Evolutionary conservation across 2,888 invertebrate genomes (phyloP).

Genomic region (Cryptocephalus moraei): DNA sequence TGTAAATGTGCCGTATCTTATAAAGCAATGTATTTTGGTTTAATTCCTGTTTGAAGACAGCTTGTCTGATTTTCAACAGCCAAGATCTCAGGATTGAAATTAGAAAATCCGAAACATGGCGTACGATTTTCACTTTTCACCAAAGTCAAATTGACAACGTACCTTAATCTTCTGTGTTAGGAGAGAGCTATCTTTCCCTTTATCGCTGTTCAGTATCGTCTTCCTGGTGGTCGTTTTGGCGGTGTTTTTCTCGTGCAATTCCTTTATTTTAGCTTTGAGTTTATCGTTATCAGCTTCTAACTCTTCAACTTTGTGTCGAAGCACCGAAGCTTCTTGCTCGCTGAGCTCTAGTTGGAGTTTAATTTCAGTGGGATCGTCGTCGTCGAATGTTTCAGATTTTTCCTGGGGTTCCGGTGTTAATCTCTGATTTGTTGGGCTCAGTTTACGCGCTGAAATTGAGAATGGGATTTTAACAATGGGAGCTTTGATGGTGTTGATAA

Average conservation of each 20-base stretch:
- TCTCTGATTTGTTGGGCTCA: conserved; percentile 55
- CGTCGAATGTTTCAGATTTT: conserved; percentile 64
- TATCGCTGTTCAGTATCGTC: conserved; percentile 24
- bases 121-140: not conserved
- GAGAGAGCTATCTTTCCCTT: conserved; percentile 38
- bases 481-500: no score
- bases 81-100: no score
- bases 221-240: conserved; percentile 31
- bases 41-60: no score
- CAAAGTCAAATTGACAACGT: conserved; percentile 6
- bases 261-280: conserved; percentile 63
- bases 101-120: no score
- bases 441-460: conserved; percentile 47
- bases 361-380: conserved; percentile 75
- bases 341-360: conserved; percentile 77
- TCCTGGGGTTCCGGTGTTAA: conserved; percentile 53
- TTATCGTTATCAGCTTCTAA: conserved; percentile 70
- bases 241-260: conserved; percentile 62
- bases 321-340: conserved; percentile 79
- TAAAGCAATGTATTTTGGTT: no score
- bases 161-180: conserved; percentile 60
- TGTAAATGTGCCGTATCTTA: no score
- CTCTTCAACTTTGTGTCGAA: conserved; percentile 75
- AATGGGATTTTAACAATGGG: no score
- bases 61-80: no score